Evolutionary conservation across 2,888 invertebrate genomes (phyloP).

Genomic region (Brachyptera putata): DNA sequence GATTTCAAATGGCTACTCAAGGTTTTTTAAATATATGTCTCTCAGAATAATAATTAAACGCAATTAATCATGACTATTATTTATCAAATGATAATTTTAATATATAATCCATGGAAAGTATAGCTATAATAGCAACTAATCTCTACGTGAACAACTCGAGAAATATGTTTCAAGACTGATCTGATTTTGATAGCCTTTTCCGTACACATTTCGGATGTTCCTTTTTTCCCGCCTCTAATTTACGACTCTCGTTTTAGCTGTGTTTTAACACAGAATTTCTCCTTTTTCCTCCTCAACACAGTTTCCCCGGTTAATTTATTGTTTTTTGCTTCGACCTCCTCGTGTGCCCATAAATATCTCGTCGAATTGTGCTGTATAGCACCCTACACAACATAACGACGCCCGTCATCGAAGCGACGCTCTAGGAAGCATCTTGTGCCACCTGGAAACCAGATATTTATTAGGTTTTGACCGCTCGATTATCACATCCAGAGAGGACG

Average conservation of each 20-base stretch:
- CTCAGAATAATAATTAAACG: too few relatives aligned
- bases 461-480: conserved; percentile 7
- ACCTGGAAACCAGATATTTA: conserved; percentile 14
- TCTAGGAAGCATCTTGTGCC: conserved; percentile 11
- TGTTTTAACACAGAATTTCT: conserved; percentile 18
- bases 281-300: conserved; percentile 8
- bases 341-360: conserved; percentile 25
- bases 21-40: too few relatives aligned
- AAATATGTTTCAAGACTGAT: conserved; percentile 2
- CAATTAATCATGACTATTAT: too few relatives aligned
- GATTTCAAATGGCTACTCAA: too few relatives aligned
- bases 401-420: conserved; percentile 3
- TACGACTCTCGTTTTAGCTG: conserved; percentile 25
- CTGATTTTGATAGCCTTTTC: conserved; percentile 17
- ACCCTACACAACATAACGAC: conserved; percentile 18
- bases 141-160: too few relatives aligned
- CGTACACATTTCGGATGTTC: conserved; percentile 2
- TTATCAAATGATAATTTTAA: too few relatives aligned
- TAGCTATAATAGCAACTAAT: too few relatives aligned
- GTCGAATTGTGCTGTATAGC: conserved; percentile 25
- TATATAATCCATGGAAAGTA: too few relatives aligned
- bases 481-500: conserved; percentile 6
- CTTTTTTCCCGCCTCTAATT: conserved; percentile 22
- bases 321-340: conserved; percentile 28
- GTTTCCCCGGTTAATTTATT: conserved; percentile 25